Percentiles rank a stretch among this genome's conserved stretches.
Conservation (phyloP, 2,888 invertebrate species). For the Stenoptilia bipunctidactyla region DNA sequence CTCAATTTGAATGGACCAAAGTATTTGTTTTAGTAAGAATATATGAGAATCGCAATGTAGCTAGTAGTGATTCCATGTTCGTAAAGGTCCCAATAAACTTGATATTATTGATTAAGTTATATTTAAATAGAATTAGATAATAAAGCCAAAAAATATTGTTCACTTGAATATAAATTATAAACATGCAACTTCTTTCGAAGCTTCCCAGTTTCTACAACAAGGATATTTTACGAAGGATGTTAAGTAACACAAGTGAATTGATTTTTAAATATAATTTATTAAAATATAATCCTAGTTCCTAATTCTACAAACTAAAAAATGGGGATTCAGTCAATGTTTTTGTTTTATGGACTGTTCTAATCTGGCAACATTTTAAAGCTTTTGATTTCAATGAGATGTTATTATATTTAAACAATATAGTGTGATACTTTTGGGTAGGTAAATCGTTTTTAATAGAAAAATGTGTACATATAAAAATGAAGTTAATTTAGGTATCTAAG, state of each 20-base stretch:
- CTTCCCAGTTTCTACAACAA: neutral
- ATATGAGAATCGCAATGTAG: constrained; percentile 3
- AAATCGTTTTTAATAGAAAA: constrained; percentile 21
- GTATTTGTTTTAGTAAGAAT: constrained; percentile 28
- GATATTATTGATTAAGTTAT: constrained; percentile 5
- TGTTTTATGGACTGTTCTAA: constrained; percentile 13
- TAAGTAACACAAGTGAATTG: neutral
- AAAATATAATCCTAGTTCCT: constrained; percentile 38
- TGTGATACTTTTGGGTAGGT: constrained; percentile 34
- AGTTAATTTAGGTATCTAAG: constrained; percentile 21
- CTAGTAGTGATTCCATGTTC: too few relatives aligned
- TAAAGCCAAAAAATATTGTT: constrained; percentile 5
- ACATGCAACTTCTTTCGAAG: neutral
- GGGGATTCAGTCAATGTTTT: constrained; percentile 15
- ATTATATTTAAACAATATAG: constrained; percentile 16
- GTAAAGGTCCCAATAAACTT: neutral
- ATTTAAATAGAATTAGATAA: constrained; percentile 1
- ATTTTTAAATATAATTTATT: constrained; percentile 42
- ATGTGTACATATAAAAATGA: constrained; percentile 30
- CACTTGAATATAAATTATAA: neutral
- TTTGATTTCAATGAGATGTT: constrained; percentile 12
- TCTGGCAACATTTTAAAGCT: constrained; percentile 15
- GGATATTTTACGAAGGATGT: constrained; percentile 2
- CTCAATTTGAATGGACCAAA: constrained; percentile 68
- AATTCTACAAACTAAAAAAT: constrained; percentile 17